Conservation (phyloP, 2,113 vertebrate genomes). For the Bucco capensis region DNA sequence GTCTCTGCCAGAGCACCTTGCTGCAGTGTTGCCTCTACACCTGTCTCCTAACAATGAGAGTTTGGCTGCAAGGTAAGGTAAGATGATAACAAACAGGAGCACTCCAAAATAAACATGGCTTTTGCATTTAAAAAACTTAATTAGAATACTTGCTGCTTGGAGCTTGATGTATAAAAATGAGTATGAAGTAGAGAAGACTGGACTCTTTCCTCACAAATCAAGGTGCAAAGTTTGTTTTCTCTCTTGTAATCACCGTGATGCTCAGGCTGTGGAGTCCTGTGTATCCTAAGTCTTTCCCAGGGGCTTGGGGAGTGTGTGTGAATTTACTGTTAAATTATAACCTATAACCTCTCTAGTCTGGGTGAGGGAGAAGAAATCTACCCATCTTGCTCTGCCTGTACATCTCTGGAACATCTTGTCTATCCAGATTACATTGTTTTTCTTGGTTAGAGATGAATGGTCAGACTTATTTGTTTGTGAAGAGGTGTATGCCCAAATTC, state of each 20-base stretch:
- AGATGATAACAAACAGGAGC: not conserved
- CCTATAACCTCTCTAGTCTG: not conserved
- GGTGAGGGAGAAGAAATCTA: not conserved
- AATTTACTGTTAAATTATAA: not conserved
- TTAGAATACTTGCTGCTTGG: not conserved
- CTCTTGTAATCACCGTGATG: not conserved
- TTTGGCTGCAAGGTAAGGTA: not conserved
- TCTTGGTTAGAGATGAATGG: not conserved
- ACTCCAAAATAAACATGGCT: not conserved
- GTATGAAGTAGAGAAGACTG: not conserved
- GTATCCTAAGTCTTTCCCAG: not conserved
- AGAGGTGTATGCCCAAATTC: not conserved
- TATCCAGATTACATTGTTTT: not conserved
- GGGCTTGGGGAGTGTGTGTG: not conserved
- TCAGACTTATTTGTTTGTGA: not conserved
- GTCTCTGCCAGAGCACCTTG: not conserved
- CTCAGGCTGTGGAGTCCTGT: not conserved
- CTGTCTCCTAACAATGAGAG: not conserved
- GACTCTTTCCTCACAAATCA: not conserved
- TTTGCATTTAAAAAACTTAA: not conserved
- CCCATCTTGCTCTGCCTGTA: accelerated
- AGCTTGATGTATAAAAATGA: not conserved
- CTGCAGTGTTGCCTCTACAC: not conserved
- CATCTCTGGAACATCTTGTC: not conserved
- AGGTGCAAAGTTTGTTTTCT: not conserved